These are phyloP conservation scores for Eupithecia insigniata DNA, from an alignment of 2,888 invertebrate genomes.

Conservation along the genomic window DNA sequence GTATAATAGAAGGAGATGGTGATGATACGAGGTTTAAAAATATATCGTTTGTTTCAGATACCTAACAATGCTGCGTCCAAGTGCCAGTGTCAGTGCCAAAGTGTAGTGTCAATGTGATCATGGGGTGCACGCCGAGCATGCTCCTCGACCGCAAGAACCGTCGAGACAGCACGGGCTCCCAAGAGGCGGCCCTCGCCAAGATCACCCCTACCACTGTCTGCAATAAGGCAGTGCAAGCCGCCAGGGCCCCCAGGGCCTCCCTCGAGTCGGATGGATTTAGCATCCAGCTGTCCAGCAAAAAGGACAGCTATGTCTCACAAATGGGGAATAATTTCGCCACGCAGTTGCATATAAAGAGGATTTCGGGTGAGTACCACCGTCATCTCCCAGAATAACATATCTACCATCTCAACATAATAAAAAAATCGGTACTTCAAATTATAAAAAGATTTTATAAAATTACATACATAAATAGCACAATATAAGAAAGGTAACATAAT, in stretches of 20 bases:
- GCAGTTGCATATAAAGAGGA: constrained; percentile 79
- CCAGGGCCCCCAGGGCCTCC: constrained; percentile 77
- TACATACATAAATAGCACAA: too few relatives aligned
- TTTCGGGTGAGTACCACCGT: constrained; percentile 72
- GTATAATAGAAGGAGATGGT: not conserved
- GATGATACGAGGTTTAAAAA: not conserved
- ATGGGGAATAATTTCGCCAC: constrained; percentile 83
- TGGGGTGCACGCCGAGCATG: constrained; percentile 87
- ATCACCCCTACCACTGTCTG: constrained; percentile 75
- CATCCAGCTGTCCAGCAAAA: constrained; percentile 79
- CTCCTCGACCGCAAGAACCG: constrained; percentile 85
- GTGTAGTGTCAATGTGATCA: constrained; percentile 71
- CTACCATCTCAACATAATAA: too few relatives aligned
- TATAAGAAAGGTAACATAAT: too few relatives aligned
- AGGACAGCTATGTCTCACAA: constrained; percentile 82
- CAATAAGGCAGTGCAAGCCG: constrained; percentile 77
- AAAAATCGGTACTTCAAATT: too few relatives aligned
- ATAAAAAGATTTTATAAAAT: too few relatives aligned
- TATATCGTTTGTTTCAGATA: constrained; percentile 65
- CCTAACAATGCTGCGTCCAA: constrained; percentile 56
- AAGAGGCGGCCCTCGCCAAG: constrained; percentile 78
- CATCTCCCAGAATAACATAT: too few relatives aligned
- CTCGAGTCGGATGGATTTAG: constrained; percentile 82
- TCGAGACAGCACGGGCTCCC: constrained; percentile 82
- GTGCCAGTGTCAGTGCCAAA: constrained; percentile 72